Evolutionary conservation across 2,797 vertebrate species (phyloP).

Genomic region (Coregonus suidteri): DNA sequence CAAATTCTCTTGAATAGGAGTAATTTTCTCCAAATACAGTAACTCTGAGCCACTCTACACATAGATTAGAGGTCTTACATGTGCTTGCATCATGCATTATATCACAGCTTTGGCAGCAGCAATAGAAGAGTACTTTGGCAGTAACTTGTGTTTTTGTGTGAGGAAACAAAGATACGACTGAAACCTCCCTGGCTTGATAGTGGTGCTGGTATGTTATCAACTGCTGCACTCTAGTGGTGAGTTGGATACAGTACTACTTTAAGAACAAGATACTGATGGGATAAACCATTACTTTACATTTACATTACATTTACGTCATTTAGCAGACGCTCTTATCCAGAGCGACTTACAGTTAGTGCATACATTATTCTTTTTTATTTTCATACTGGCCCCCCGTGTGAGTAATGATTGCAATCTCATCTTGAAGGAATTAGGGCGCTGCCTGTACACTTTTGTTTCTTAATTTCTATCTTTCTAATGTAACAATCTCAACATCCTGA

Average conservation of each 20-base stretch:
- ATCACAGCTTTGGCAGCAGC: conserved; percentile 45
- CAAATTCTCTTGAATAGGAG: conserved; percentile 35
- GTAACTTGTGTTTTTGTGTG: background rate
- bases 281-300: no score
- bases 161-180: background rate
- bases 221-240: conserved; percentile 32
- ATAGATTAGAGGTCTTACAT: conserved; percentile 53
- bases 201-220: conserved; percentile 1
- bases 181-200: background rate
- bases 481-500: background rate
- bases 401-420: background rate
- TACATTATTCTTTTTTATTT: no score
- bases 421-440: background rate
- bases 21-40: conserved; percentile 40
- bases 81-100: conserved; percentile 63
- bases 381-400: no score
- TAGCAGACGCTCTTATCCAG: no score
- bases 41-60: conserved; percentile 31
- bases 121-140: conserved; percentile 24
- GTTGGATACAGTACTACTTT: background rate
- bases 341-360: no score
- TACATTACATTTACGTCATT: no score
- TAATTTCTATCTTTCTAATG: background rate
- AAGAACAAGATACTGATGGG: background rate
- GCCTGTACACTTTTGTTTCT: background rate